Conservation (phyloP, 2,888 invertebrate species). For the Stegana nigrithorax region DNA sequence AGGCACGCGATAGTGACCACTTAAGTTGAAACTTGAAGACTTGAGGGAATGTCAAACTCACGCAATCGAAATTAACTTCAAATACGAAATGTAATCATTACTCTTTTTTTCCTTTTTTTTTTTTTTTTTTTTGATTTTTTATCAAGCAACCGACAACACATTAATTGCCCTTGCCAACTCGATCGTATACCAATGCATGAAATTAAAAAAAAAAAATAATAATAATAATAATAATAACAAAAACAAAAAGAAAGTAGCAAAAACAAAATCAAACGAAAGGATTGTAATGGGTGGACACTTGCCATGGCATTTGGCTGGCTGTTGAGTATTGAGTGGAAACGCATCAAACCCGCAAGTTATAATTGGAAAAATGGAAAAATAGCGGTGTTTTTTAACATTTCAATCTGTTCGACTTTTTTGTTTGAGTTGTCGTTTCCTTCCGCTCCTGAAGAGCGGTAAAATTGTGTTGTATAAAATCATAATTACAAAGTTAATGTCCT, state of each 20-base stretch:
- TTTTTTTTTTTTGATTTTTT: slow-evolving; percentile 55
- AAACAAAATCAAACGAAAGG: slow-evolving; percentile 21
- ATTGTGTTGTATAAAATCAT: slow-evolving; percentile 53
- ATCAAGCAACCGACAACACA: slow-evolving; percentile 38
- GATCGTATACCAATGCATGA: slow-evolving; percentile 1
- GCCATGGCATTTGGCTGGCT: slow-evolving; percentile 19
- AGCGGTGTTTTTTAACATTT: slow-evolving; percentile 27
- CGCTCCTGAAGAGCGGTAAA: slow-evolving; percentile 44
- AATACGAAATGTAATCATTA: slow-evolving; percentile 65
- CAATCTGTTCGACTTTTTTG: slow-evolving; percentile 23
- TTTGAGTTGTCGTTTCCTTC: slow-evolving; percentile 24
- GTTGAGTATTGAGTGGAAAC: slow-evolving; percentile 27
- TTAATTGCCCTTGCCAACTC: no score
- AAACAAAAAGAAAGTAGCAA: neutral
- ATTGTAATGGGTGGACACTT: slow-evolving; percentile 35
- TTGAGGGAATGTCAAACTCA: slow-evolving; percentile 43
- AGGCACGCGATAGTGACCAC: slow-evolving; percentile 18
- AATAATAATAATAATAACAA: neutral
- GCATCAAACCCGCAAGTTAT: slow-evolving; percentile 56
- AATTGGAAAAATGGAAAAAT: slow-evolving; percentile 60
- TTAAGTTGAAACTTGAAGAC: slow-evolving; percentile 5
- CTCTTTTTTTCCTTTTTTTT: no score
- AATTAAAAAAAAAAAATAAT: neutral
- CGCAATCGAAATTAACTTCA: slow-evolving; percentile 68
- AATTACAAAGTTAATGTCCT: slow-evolving; percentile 65